A percentile compares a stretch with the other conserved stretches of the same genome.
These are phyloP conservation scores for Peribatodes rhomboidaria DNA, from an alignment of 2,888 invertebrate genomes.

Conservation along the genomic window DNA sequence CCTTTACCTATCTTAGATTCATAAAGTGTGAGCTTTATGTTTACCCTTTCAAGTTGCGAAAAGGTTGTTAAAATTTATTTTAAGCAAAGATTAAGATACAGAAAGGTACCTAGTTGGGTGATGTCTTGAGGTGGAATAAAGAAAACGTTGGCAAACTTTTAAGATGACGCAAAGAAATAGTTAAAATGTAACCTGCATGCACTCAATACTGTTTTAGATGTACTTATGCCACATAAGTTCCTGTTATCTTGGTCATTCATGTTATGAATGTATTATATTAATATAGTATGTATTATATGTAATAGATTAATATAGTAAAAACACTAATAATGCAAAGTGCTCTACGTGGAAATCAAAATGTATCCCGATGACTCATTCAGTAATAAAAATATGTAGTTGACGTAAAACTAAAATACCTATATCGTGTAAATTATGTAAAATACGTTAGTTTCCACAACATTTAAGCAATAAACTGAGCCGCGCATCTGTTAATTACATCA, in stretches of 20 bases:
- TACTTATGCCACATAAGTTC: too few species aligned
- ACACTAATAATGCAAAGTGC: too few species aligned
- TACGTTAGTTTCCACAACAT: slow-evolving; percentile 38
- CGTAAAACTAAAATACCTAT: background rate
- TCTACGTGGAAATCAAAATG: background rate
- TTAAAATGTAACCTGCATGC: background rate
- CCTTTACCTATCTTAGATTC: slow-evolving; percentile 40
- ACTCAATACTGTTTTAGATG: too few species aligned
- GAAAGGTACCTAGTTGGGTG: background rate
- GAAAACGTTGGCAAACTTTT: too few species aligned
- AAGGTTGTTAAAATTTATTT: slow-evolving; percentile 5
- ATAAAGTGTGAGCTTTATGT: slow-evolving; percentile 43
- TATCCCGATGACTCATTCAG: slow-evolving; percentile 10
- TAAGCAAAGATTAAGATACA: slow-evolving; percentile 17
- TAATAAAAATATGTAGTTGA: slow-evolving; percentile 1
- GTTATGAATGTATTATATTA: too few species aligned
- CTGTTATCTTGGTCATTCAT: too few species aligned
- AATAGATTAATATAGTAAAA: too few species aligned
- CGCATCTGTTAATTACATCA: slow-evolving; percentile 46
- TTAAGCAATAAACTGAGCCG: slow-evolving; percentile 37
- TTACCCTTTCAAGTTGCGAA: slow-evolving; percentile 27
- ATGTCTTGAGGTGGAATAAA: background rate
- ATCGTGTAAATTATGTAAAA: slow-evolving; percentile 5
- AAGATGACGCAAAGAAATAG: background rate
- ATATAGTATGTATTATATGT: too few species aligned